A percentile compares a stretch with the other conserved stretches of the same genome.
phyloP scores from a whole-genome alignment of 2,797 vertebrate genomes.

The Phyllotis vaccarum region DNA sequence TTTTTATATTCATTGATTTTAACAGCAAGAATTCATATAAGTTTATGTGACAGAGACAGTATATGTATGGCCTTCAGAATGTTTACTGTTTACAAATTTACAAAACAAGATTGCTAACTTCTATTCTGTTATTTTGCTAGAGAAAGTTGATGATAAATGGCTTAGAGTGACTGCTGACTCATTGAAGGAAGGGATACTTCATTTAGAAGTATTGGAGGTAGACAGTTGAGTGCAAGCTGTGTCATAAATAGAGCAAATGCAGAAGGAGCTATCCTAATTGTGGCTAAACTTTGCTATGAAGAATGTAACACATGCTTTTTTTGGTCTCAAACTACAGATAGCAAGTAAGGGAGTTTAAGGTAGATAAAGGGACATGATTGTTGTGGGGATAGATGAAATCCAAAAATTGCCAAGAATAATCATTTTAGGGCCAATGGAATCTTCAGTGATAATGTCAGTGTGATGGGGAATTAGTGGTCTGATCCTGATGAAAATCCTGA shows the following conservation, averaged over 20 bases:
- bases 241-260: constrained; percentile 34
- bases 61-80: neutral
- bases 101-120: neutral
- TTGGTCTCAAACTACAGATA: constrained; percentile 37
- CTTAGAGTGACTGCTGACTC: constrained; percentile 23
- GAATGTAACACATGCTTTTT: constrained; percentile 7
- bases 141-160: neutral
- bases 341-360: constrained; percentile 18
- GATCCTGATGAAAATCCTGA: constrained; percentile 23
- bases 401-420: constrained; percentile 22
- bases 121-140: neutral
- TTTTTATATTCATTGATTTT: constrained; percentile 26
- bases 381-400: constrained; percentile 37
- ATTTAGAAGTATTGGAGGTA: neutral
- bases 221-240: constrained; percentile 26
- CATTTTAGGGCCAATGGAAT: constrained; percentile 40
- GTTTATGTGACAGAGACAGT: neutral
- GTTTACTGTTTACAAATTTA: constrained; percentile 8
- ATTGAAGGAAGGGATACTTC: constrained; percentile 12
- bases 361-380: neutral
- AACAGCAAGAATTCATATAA: neutral
- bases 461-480: constrained; percentile 6
- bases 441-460: neutral
- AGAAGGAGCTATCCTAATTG: constrained; percentile 24
- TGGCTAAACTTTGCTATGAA: constrained; percentile 15